Conservation (phyloP, 2,888 invertebrate species). For the Cataglyphis albicans region DNA sequence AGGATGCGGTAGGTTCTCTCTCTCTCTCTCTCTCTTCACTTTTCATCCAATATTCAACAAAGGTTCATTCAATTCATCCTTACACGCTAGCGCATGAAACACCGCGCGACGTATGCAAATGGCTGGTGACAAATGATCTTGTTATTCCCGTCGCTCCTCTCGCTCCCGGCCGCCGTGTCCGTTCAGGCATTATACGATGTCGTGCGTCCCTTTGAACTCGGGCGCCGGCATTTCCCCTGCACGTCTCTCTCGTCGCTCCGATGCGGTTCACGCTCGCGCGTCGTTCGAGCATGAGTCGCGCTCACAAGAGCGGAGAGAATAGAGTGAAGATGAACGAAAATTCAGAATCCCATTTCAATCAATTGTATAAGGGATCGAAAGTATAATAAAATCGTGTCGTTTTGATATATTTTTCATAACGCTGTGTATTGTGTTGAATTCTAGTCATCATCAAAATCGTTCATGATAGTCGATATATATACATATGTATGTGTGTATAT, state of each 20-base stretch:
- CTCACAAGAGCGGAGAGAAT: conserved; percentile 9
- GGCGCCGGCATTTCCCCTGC: conserved; percentile 51
- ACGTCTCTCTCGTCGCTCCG: conserved; percentile 54
- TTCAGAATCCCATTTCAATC: conserved; percentile 5
- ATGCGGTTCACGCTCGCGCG: conserved; percentile 65
- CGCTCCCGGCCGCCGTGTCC: conserved; percentile 60
- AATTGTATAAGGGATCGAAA: neutral
- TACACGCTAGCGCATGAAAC: conserved; percentile 76
- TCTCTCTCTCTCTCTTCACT: conserved; percentile 76
- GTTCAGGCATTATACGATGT: conserved; percentile 70
- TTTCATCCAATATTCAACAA: conserved; percentile 83
- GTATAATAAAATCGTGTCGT: neutral
- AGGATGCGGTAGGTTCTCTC: conserved; percentile 70
- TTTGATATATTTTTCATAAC: neutral
- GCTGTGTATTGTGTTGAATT: neutral
- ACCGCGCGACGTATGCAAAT: conserved; percentile 83
- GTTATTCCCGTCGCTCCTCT: conserved; percentile 81
- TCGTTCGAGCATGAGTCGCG: conserved; percentile 54
- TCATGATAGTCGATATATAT: neutral
- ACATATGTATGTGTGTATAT: neutral
- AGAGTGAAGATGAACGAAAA: conserved; percentile 58
- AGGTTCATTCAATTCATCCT: conserved; percentile 83
- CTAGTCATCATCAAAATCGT: neutral
- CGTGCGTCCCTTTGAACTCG: conserved; percentile 66
- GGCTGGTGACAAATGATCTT: conserved; percentile 84